Evolutionary conservation across 1,140 invertebrate species (phyloP), one percentile per base, ranked within the genome.

Genomic region (Papilio machaon): DNA sequence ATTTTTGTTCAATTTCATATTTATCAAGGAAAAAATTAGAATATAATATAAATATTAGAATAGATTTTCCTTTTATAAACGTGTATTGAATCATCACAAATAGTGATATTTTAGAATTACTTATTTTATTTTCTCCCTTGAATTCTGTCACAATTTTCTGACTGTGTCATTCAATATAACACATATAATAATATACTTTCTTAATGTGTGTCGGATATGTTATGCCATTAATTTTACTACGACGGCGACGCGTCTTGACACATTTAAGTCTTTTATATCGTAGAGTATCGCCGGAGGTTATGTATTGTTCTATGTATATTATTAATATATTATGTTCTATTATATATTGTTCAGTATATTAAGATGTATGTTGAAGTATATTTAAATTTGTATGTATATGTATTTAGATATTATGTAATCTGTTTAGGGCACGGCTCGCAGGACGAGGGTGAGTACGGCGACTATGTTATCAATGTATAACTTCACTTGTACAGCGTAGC

Each of bases 391-490:
- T 52, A 75, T 23, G 73, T 77, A 19, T 19, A 35, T 47, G 43
- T 58, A 73, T 82, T 78, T 74, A 73, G 54, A 30, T 76, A 81
- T 17, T 83, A 83, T 88, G 81, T 90, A 87, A 86, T 92, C 88
- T 91, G 87, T 92, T 90, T 90, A 93, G 93, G 88, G 87, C 88
- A 87, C 88, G 83, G 83, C 52, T 84, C 89, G 19, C 82, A 89
- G 91, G 92, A 94, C 30, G 92, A 94, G 84, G 91, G 92, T 94
- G 88, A 92, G 91, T 92, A 89, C 84, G 83, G 85, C 85, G 83
- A 82, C 81, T 84, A 86, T 89, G 89, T 92, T 79, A 60, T 84
- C 52, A 82, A 73, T 83, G 82, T 84, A 80, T 84, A 83, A 82
- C n/a, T 60, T 81, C 82, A 83, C 82, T 47, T 67, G 74, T 78